Evolutionary conservation across 2,113 vertebrate genomes (phyloP), one percentile per base, ranked within the genome.

Genomic region (Xiphophorus maculatus): DNA sequence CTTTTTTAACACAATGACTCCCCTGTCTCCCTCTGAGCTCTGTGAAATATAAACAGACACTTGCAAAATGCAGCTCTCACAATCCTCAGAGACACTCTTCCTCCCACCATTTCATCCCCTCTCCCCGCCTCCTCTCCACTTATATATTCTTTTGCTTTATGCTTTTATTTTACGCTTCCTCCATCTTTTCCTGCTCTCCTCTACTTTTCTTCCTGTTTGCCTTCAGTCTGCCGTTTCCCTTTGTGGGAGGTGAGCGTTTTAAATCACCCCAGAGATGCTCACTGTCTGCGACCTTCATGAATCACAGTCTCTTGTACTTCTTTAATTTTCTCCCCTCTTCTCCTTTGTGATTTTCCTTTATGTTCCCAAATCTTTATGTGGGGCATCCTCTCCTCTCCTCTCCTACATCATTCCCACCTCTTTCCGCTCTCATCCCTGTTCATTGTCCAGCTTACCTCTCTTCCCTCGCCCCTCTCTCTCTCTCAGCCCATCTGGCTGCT

Each of bases 231-330:
- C 72, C 44, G 58, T n/a, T 33, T 76, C 33, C 77, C 73, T 82
- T 80, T 77, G 83, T 86, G 78, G 76, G 80, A 88, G 86, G 84
- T 82, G 79, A 85, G 85, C 48, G 66, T 76, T 87, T 89, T 79
- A 90, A 91, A 90, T 89, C 85, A 83, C 81, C 80, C 81, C 66
- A 32, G 85, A 91, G 88, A 92, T 71, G 69, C 82, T 80, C 83
- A 75, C 79, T 69, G 87, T 88, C 90, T 91, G 71, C 66, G 84
- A 94, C 92, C 91, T 93, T 92, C 89, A 84, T 79, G 82, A 90
- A 85, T 83, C 80, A 77, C 77, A 78, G 33, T 63, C 66, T 80
- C 63, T 74, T 37, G 17, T 30, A 66, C 69, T 78, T 85, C 67
- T 84, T 81, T 87, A 77, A 70, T 84, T 84, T 78, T 76, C 73